Evolutionary conservation across 2,797 vertebrate species (phyloP).

Genomic region (Anabas testudineus): DNA sequence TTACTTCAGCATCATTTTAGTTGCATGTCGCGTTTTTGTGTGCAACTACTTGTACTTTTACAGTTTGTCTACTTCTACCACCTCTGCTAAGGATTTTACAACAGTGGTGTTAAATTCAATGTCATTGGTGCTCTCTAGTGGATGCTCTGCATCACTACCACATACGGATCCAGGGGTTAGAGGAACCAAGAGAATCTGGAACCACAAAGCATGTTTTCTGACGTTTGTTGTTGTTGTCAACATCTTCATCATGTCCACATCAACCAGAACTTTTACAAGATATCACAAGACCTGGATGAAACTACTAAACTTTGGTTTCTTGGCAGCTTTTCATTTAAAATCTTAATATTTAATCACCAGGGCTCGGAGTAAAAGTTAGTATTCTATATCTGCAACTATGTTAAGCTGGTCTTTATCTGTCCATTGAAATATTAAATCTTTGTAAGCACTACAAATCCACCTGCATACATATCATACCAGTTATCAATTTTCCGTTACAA

Average conservation of each 20-base stretch:
- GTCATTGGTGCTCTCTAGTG: conserved; percentile 67
- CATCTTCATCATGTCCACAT: too few species aligned
- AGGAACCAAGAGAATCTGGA: too few species aligned
- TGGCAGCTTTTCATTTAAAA: background rate
- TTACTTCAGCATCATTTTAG: too few species aligned
- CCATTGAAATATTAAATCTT: background rate
- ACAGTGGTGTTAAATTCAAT: background rate
- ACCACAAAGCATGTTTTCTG: too few species aligned
- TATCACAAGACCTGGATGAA: too few species aligned
- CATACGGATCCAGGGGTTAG: background rate
- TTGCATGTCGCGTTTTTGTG: too few species aligned
- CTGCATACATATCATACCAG: too few species aligned
- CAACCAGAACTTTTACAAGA: too few species aligned
- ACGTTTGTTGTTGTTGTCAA: too few species aligned
- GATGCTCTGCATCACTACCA: conserved; percentile 43
- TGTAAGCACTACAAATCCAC: background rate
- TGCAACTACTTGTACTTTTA: too few species aligned
- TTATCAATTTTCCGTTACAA: background rate
- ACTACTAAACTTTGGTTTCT: too few species aligned
- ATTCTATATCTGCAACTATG: background rate
- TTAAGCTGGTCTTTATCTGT: background rate
- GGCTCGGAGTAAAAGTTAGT: background rate
- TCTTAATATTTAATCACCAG: background rate
- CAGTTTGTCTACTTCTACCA: background rate
- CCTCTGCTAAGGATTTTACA: too few species aligned